Conservation (phyloP, 2,888 invertebrate genomes). For the Troides aeacus region DNA sequence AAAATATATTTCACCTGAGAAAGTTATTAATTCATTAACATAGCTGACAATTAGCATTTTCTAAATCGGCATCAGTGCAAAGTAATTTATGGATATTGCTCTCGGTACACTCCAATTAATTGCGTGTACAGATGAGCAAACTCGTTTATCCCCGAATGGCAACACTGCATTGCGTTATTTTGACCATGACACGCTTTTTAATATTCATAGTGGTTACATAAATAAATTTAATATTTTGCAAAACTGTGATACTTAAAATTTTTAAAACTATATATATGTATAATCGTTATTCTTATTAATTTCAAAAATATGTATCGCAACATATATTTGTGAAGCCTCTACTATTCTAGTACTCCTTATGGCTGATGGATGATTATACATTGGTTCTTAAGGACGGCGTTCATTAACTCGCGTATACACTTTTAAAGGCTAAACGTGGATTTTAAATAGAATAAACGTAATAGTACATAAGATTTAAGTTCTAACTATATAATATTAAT, state of each 20-base stretch:
- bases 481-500: background rate
- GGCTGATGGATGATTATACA: too few relatives aligned
- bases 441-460: background rate
- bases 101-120: constrained; percentile 21
- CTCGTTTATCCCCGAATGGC: constrained; percentile 24
- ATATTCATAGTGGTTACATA: constrained; percentile 14
- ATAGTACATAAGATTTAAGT: background rate
- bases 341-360: too few relatives aligned
- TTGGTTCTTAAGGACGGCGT: too few relatives aligned
- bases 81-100: constrained; percentile 12
- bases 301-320: too few relatives aligned
- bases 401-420: too few relatives aligned
- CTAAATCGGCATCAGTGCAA: background rate
- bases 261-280: too few relatives aligned
- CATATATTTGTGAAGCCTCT: too few relatives aligned
- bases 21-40: too few relatives aligned
- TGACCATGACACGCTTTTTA: constrained; percentile 33
- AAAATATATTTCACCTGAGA: too few relatives aligned
- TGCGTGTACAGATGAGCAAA: constrained; percentile 21
- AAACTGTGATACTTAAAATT: background rate
- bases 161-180: constrained; percentile 28
- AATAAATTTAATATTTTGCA: constrained; percentile 13
- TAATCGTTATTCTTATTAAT: too few relatives aligned
- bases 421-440: background rate
- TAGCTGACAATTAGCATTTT: background rate